A percentile compares a stretch with the other conserved stretches of the same genome.
These are phyloP conservation scores for Bergia puertoricense DNA, from an alignment of 92 coral and sea anemone species.

Conservation along the genomic window DNA sequence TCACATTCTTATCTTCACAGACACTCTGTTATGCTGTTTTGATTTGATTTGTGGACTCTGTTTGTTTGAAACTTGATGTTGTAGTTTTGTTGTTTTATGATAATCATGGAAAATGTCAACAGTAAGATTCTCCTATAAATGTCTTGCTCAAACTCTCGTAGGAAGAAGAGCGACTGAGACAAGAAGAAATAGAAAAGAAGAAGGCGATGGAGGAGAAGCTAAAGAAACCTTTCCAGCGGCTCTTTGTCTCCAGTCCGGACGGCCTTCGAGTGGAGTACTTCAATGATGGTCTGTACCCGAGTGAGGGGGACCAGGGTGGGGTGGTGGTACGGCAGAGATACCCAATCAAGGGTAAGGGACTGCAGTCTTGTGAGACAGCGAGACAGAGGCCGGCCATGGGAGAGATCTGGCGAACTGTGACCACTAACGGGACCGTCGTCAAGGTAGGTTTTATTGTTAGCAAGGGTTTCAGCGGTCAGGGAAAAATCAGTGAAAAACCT, in stretches of 20 bases:
- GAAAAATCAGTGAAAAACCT: too few species aligned
- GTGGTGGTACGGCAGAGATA: slow-evolving; percentile 88
- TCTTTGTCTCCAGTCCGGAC: slow-evolving; percentile 90
- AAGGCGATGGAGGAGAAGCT: slow-evolving; percentile 67
- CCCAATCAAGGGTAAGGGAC: slow-evolving; percentile 78
- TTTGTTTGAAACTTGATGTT: too few species aligned
- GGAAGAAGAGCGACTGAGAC: slow-evolving; percentile 65
- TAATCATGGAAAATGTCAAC: too few species aligned
- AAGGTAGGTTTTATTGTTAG: slow-evolving; percentile 51
- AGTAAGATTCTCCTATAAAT: too few species aligned
- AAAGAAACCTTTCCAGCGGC: slow-evolving; percentile 80
- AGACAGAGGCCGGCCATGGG: slow-evolving; percentile 78
- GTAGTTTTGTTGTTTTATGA: too few species aligned
- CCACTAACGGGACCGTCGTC: slow-evolving; percentile 91
- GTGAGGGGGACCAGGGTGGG: slow-evolving; percentile 78
- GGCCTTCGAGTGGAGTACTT: slow-evolving; percentile 89
- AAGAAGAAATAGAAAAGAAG: slow-evolving; percentile 65
- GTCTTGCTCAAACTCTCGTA: background rate
- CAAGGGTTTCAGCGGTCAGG: too few species aligned
- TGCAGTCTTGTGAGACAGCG: slow-evolving; percentile 62
- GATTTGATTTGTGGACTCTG: too few species aligned
- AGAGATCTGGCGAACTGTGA: slow-evolving; percentile 81
- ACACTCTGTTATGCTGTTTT: too few species aligned
- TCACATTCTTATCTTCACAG: too few species aligned
- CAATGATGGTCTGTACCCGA: slow-evolving; percentile 71